Evolutionary conservation across 2,888 invertebrate genomes (phyloP), one percentile per base, ranked within the genome.

Genomic region (Drosophila lacicola): DNA sequence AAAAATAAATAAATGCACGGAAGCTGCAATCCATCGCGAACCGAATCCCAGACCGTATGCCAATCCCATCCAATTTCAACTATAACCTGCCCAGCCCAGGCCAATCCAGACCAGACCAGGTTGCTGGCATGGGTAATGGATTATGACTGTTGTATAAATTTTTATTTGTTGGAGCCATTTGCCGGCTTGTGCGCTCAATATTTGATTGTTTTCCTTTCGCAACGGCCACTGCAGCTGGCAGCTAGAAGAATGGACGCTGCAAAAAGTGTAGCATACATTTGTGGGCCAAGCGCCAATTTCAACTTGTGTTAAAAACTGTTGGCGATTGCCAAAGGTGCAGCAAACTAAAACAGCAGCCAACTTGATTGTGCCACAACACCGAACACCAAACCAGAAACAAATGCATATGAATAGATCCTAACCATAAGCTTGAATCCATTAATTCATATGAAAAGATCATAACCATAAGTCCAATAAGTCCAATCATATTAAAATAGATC

Each of bases 61-160:
- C 46, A 55, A 39, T 41, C 25, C 49, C 72, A 65, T 47, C 19
- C 55, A 71, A 60, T 65, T 71, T 58, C 39, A 55, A 57, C 17
- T 13, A 36, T 39, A 39, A 34, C 41, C 44, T 44, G 67, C 19
- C 53, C 47, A 36, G 50, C 2, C 14, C 33, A 9, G 41, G 61
- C 70, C 29, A 29, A 71, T 41, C 34, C 29, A 29, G 29, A 25
- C 39, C 37, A 19, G 37, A 4, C 9, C 39, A 10, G 21, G 56
- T 62, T 64, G 33, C 74, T 80, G 83, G 83, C 69, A 80, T 56
- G 83, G 80, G 74, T 86, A 82, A 82, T 82, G 86, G 87, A 83
- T 86, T 82, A 82, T 86, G 87, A 77, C 67, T 70, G 71, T 72
- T 70, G 80, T 68, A 71, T 72, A 68, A 37, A 66, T 74, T 82